phyloP scores from a whole-genome alignment of 2,797 vertebrate genomes.

The Periophthalmus magnuspinnatus region DNA sequence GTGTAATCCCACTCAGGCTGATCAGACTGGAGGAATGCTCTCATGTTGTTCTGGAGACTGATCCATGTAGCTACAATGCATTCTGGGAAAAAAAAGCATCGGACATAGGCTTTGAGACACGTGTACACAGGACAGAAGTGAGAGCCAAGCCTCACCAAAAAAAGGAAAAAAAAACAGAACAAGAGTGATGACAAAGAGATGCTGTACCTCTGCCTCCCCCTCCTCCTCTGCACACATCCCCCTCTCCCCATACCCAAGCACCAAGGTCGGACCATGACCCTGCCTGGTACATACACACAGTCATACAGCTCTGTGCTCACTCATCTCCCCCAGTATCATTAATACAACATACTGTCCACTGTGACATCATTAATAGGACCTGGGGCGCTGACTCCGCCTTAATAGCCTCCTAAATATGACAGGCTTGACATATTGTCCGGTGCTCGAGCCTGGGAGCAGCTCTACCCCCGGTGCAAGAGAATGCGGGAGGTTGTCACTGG shows the following conservation, averaged over 20 bases:
- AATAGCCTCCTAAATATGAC: slow-evolving; percentile 73
- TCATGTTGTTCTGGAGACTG: slow-evolving; percentile 63
- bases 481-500: slow-evolving; percentile 5
- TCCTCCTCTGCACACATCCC: slow-evolving; percentile 52
- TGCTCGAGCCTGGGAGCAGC: slow-evolving; percentile 24
- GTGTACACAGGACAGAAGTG: slow-evolving; percentile 47
- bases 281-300: slow-evolving; percentile 30
- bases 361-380: slow-evolving; percentile 72
- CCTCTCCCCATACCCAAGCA: slow-evolving; percentile 62
- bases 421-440: slow-evolving; percentile 61
- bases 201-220: slow-evolving; percentile 62
- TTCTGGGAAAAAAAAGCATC: slow-evolving; percentile 33
- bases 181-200: slow-evolving; percentile 71
- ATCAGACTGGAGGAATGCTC: slow-evolving; percentile 61
- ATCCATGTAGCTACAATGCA: slow-evolving; percentile 33
- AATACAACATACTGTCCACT: slow-evolving; percentile 68
- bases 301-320: slow-evolving; percentile 49
- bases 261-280: slow-evolving; percentile 65
- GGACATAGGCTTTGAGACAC: slow-evolving; percentile 33
- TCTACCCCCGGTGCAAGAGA: background rate
- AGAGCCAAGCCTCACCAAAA: slow-evolving; percentile 36
- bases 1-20: slow-evolving; percentile 50
- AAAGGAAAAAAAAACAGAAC: slow-evolving; percentile 50
- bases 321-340: slow-evolving; percentile 67
- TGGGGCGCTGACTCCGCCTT: slow-evolving; percentile 59